Conservation (phyloP, 2,113 vertebrate species). For the Synchiropus splendidus region DNA sequence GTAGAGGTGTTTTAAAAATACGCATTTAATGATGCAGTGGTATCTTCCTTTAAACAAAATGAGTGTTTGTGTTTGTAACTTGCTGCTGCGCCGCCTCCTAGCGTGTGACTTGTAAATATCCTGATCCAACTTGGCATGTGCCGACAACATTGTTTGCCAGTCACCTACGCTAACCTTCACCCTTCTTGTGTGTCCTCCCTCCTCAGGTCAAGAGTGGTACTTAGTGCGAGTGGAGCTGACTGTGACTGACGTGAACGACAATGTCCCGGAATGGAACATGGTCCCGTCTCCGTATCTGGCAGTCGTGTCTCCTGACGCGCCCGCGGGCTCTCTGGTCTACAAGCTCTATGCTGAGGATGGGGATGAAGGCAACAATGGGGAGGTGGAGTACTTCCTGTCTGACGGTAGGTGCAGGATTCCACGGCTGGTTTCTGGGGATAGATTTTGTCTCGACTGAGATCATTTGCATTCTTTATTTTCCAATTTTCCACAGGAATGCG, state of each 20-base stretch:
- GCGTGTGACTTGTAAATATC: too few relatives aligned
- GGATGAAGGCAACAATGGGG: constrained; percentile 75
- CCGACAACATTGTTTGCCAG: not conserved
- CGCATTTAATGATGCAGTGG: too few relatives aligned
- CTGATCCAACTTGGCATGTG: not conserved
- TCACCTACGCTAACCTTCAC: not conserved
- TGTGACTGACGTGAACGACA: constrained; percentile 80
- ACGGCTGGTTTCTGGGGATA: too few relatives aligned
- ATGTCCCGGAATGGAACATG: constrained; percentile 78
- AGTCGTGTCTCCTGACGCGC: constrained; percentile 68
- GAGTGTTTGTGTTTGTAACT: too few relatives aligned
- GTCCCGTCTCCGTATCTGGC: constrained; percentile 72
- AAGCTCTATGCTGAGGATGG: constrained; percentile 73
- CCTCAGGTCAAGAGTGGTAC: constrained; percentile 76
- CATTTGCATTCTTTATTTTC: too few relatives aligned
- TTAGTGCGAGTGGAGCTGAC: constrained; percentile 69
- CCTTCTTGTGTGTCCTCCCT: not conserved
- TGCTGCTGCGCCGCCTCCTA: too few relatives aligned
- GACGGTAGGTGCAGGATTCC: constrained; percentile 69
- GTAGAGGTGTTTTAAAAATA: too few relatives aligned
- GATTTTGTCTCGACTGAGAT: too few relatives aligned
- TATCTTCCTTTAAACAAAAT: too few relatives aligned
- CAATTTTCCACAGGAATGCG: too few relatives aligned
- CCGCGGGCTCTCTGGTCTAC: constrained; percentile 70
- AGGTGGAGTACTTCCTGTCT: constrained; percentile 80